Base-by-base conservation (phyloP, 1,140 invertebrate species). In the Zaprionus capensis region DNA sequence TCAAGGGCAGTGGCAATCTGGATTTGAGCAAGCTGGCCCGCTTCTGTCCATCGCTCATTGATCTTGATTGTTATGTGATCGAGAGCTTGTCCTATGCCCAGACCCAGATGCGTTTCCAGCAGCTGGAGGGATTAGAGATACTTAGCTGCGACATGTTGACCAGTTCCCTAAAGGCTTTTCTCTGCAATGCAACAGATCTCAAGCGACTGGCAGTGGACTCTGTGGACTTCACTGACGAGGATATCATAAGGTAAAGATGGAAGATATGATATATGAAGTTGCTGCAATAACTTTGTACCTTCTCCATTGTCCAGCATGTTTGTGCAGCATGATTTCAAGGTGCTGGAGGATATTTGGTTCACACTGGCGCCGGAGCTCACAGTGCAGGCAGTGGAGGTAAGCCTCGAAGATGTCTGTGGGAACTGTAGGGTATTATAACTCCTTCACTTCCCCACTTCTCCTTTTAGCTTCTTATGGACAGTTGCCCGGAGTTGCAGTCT, bases 271-370 rank as follows among this genome's bases (percentile, higher is more conserved):
- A 51, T 24, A 14, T 22, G 7, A 46, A 17, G 1, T 1, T 17
- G 2, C n/a, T 9, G n/a, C 1, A 46, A 44, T 20, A 20, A 26
- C 28, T 17, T 1, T 24, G 4, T 34, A 31, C 14, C 31, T 53
- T 49, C 36, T 65, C 7, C 7, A 17, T 46, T 9, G 31, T 17
- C 0, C 36, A 87, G 94, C 79, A 94, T 95, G 88, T 87, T 95
- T 63, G 93, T 93, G 24, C 93, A 94, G 20, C 93, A 94, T 61
- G 93, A 94, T 58, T 94, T 95, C 63, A 93, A 94, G 7, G 81
- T 94, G 44, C 85, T 96, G 46, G 95, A 95, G 92, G 94, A 94
- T 38, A 92, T 96, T 63, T 95, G 95, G 94, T 95, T 96, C 70
- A 95, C 95, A 11, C 93, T 94, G 70, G 95, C 95, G 1, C 94